Evolutionary conservation across 2,888 invertebrate species (phyloP).

Genomic region (Lycia hirtaria): DNA sequence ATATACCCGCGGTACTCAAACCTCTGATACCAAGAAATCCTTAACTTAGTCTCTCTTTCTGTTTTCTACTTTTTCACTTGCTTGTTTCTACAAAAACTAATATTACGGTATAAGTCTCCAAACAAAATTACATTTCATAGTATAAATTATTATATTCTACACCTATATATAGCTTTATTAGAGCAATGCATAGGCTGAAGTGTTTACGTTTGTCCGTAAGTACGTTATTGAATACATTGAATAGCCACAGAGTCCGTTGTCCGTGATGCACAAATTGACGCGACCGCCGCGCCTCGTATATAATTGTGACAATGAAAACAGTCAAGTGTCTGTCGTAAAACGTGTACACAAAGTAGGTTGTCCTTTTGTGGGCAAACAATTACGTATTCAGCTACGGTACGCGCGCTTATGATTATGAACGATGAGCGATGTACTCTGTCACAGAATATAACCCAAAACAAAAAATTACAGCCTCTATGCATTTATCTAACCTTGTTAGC

Average conservation of each 20-base stretch:
- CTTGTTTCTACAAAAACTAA: too few species aligned
- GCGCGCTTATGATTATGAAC: constrained; percentile 58
- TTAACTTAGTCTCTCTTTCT: too few species aligned
- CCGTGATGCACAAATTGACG: constrained; percentile 44
- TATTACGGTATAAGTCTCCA: too few species aligned
- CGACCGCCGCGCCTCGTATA: constrained; percentile 59
- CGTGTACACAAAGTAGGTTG: constrained; percentile 69
- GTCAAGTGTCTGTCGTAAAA: constrained; percentile 79
- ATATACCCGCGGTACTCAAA: constrained; percentile 28
- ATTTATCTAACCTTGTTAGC: constrained; percentile 12
- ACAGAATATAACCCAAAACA: constrained; percentile 33
- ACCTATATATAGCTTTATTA: constrained; percentile 45
- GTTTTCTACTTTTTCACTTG: too few species aligned
- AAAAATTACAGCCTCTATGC: constrained; percentile 36
- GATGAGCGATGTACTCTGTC: constrained; percentile 54
- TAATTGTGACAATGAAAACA: constrained; percentile 75
- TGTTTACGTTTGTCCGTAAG: constrained; percentile 50
- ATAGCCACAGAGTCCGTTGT: constrained; percentile 53
- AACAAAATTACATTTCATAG: too few species aligned
- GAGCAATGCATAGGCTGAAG: constrained; percentile 36
- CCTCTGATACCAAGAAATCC: constrained; percentile 27
- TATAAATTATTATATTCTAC: too few species aligned
- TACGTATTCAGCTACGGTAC: constrained; percentile 68
- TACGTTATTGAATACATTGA: constrained; percentile 57
- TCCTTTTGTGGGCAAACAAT: constrained; percentile 75